A percentile compares a stretch with the other conserved stretches of the same genome.
phyloP scores from a whole-genome alignment of 2,888 invertebrate genomes.

The Rhimphoctona megacephalus region DNA sequence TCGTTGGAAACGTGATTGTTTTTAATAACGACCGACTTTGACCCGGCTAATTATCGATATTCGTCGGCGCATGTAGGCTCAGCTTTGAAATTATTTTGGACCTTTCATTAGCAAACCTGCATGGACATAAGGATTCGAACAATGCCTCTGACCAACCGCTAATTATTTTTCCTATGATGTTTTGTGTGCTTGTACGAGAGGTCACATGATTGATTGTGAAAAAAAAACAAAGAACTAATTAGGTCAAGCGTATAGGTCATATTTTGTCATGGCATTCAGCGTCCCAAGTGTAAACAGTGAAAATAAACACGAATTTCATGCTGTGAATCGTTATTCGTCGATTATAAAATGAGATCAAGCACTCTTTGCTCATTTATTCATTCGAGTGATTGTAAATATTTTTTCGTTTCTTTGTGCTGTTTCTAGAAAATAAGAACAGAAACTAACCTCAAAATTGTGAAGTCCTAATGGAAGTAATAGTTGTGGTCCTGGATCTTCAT shows the following conservation, averaged over 20 bases:
- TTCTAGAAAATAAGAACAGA: not conserved
- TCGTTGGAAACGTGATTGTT: not conserved
- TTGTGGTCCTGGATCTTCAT: not conserved
- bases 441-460: not conserved
- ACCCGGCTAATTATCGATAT: slow-evolving; percentile 36
- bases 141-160: slow-evolving; percentile 43
- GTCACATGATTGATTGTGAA: slow-evolving; percentile 18
- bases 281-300: not conserved
- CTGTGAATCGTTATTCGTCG: not conserved
- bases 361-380: not conserved
- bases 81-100: slow-evolving; percentile 29
- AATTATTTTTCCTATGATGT: slow-evolving; percentile 52
- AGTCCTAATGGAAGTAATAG: not conserved
- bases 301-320: not conserved
- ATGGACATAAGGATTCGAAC: slow-evolving; percentile 26
- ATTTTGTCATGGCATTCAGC: not conserved
- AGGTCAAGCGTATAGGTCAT: not conserved
- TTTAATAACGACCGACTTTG: not conserved
- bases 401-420: not conserved
- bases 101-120: slow-evolving; percentile 47
- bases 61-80: not conserved
- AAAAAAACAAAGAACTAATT: not conserved
- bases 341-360: not conserved
- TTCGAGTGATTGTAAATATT: not conserved
- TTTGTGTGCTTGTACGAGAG: not conserved